These are phyloP conservation scores for Drosophila bocqueti DNA, from an alignment of 1,140 invertebrate species.

Conservation along the genomic window DNA sequence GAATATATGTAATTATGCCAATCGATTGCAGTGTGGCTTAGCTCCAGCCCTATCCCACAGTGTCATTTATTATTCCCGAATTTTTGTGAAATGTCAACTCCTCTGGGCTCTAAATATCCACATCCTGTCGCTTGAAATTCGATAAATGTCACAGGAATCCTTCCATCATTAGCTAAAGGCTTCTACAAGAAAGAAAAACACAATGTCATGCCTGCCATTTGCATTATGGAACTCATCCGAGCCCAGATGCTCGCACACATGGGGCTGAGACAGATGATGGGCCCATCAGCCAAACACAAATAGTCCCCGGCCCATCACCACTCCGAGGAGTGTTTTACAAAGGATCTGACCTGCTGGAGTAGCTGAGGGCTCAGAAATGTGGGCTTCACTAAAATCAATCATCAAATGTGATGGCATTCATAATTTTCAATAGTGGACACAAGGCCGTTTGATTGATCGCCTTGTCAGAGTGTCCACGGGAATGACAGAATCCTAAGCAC, in stretches of 20 bases:
- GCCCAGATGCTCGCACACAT: constrained; percentile 30
- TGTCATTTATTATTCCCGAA: constrained; percentile 19
- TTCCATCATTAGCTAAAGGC: constrained; percentile 78
- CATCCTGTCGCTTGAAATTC: constrained; percentile 22
- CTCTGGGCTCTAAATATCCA: constrained; percentile 36
- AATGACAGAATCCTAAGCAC: constrained; percentile 20
- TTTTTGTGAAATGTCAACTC: constrained; percentile 34
- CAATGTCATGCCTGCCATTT: constrained; percentile 73
- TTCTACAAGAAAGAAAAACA: constrained; percentile 75
- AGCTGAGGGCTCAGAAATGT: constrained; percentile 25
- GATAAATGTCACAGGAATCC: constrained; percentile 61
- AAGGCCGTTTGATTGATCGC: constrained; percentile 70
- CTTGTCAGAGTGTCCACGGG: constrained; percentile 31
- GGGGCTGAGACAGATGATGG: constrained; percentile 46
- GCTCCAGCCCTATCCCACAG: neutral
- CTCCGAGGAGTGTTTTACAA: constrained; percentile 23
- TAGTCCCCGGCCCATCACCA: constrained; percentile 11
- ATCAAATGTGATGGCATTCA: constrained; percentile 80
- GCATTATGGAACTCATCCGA: constrained; percentile 50
- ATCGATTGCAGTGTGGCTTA: neutral
- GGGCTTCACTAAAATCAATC: constrained; percentile 69
- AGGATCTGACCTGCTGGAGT: constrained; percentile 29
- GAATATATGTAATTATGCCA: neutral
- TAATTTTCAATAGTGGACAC: constrained; percentile 80
- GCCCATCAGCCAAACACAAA: constrained; percentile 52